These are phyloP conservation scores for Trachymyrmex septentrionalis DNA, from an alignment of 1,140 invertebrate species.

Conservation along the genomic window DNA sequence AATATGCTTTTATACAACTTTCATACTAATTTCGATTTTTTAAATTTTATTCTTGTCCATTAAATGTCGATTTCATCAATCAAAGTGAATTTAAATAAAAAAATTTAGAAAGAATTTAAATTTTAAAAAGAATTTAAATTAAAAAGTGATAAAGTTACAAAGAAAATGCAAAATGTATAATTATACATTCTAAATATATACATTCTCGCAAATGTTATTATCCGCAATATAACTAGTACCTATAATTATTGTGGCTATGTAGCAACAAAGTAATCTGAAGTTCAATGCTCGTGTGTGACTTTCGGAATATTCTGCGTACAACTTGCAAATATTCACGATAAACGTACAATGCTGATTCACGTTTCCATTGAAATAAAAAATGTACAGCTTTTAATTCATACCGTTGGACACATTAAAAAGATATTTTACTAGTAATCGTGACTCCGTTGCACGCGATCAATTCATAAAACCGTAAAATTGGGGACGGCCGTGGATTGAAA, in stretches of 20 bases:
- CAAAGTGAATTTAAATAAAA: neutral
- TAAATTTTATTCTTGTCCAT: neutral
- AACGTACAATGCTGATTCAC: neutral
- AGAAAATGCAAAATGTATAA: too few relatives aligned
- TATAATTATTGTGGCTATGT: neutral
- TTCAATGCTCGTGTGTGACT: neutral
- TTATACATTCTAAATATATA: neutral
- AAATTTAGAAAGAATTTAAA: neutral
- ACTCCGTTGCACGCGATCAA: neutral
- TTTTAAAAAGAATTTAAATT: neutral
- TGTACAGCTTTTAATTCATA: neutral
- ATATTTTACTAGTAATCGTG: constrained; percentile 12
- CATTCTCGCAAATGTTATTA: neutral
- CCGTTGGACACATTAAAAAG: neutral
- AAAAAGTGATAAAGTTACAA: neutral
- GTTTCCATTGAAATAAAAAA: neutral
- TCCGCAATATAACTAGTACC: neutral
- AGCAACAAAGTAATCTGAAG: neutral
- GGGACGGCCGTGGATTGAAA: neutral
- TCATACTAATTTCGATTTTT: neutral
- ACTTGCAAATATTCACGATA: neutral
- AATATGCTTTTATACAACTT: neutral
- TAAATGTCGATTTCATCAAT: neutral
- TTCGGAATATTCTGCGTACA: neutral
- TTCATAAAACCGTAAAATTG: constrained; percentile 26